A percentile compares a stretch with the other conserved stretches of the same genome.
Evolutionary conservation across 2,888 invertebrate genomes (phyloP).

Genomic region (Tipula helvola): DNA sequence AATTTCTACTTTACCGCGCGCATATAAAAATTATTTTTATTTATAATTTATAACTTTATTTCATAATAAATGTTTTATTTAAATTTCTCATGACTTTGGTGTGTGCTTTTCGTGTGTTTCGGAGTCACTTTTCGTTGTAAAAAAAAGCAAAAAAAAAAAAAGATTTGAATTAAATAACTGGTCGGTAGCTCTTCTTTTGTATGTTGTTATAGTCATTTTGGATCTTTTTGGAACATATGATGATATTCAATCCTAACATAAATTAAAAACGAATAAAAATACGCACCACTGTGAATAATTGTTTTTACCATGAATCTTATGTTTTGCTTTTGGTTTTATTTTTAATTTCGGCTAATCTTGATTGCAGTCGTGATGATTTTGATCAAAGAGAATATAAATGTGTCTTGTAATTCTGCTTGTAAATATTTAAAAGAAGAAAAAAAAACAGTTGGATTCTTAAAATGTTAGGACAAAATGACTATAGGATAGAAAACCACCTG

Average conservation of each 20-base stretch:
- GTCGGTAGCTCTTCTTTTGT: not conserved
- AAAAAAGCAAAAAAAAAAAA: no score
- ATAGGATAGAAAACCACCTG: not conserved
- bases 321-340: not conserved
- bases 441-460: not conserved
- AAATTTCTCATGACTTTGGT: not conserved
- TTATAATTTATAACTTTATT: constrained; percentile 11
- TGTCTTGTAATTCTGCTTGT: not conserved
- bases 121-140: not conserved
- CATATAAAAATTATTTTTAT: not conserved
- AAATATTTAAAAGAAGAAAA: not conserved
- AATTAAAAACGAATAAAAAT: not conserved
- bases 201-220: not conserved
- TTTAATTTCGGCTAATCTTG: not conserved
- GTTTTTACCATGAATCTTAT: not conserved
- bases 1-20: not conserved
- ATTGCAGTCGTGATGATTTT: not conserved
- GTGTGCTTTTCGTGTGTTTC: not conserved
- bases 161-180: not conserved
- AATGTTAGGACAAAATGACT: not conserved
- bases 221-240: not conserved
- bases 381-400: not conserved
- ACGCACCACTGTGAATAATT: not conserved
- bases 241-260: not conserved
- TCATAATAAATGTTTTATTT: constrained; percentile 9